Evolutionary conservation across 1,140 invertebrate species (phyloP).

Genomic region (Paraescarpia echinospica): DNA sequence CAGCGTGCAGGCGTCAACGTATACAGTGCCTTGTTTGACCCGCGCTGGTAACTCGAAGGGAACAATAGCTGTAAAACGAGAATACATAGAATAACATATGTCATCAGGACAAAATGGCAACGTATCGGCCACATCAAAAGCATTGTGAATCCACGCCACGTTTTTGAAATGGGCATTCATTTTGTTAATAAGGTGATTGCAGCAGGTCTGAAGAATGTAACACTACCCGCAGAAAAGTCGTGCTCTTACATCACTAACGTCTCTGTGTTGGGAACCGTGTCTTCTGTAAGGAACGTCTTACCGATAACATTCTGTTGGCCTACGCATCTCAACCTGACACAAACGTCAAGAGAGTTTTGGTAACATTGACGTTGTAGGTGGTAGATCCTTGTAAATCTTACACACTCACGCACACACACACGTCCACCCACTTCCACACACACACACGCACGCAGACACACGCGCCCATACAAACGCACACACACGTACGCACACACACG

Average conservation of each 20-base stretch:
- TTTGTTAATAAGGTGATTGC: conserved; percentile 46
- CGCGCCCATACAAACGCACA: no score
- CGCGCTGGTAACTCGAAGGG: not conserved
- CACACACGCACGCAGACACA: no score
- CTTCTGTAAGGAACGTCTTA: conserved; percentile 21
- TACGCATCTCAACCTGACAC: not conserved
- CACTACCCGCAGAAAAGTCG: conserved; percentile 67
- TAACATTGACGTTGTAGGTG: no score
- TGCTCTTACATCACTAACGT: conserved; percentile 88
- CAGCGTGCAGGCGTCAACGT: conserved; percentile 36
- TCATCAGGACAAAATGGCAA: conserved; percentile 35
- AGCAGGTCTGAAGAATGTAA: conserved; percentile 30
- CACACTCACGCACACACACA: no score
- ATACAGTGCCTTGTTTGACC: conserved; percentile 50
- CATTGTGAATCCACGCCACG: conserved; percentile 43
- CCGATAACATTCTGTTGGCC: not conserved
- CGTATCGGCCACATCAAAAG: conserved; percentile 47
- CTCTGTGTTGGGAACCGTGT: conserved; percentile 40
- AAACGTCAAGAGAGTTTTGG: no score
- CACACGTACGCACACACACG: no score
- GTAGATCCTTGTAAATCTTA: no score
- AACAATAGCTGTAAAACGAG: not conserved
- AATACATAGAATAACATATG: not conserved
- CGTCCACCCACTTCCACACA: no score
- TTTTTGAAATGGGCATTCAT: conserved; percentile 56